A percentile compares a stretch with the other conserved stretches of the same genome.
phyloP scores from a whole-genome alignment of 1,140 invertebrate genomes.

The Microvelia longipes region DNA sequence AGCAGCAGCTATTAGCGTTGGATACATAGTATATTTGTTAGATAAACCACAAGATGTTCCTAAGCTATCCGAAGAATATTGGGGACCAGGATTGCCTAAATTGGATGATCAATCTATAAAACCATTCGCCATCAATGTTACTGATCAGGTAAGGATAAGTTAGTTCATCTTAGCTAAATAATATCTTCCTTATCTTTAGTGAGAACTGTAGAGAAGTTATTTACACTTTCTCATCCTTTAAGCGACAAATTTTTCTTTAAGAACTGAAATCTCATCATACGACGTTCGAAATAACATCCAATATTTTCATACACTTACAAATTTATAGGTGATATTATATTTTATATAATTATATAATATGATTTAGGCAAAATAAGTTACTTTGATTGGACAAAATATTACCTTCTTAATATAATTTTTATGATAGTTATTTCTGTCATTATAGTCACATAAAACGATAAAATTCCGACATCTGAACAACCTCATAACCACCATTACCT shows the following conservation, averaged over 20 bases:
- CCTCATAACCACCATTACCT: not conserved
- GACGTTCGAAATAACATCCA: not conserved
- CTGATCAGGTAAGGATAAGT: conserved; percentile 24
- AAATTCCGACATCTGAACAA: not conserved
- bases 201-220: not conserved
- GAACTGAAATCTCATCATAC: not conserved
- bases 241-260: not conserved
- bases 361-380: too few species aligned
- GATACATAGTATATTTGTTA: not conserved
- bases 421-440: not conserved
- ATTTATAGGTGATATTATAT: not conserved
- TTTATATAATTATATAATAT: too few species aligned
- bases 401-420: too few species aligned
- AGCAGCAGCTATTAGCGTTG: not conserved
- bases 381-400: not conserved
- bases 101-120: conserved; percentile 30
- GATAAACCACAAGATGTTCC: not conserved
- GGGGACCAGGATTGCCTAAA: conserved; percentile 30
- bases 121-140: conserved; percentile 34
- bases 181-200: not conserved
- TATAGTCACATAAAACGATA: not conserved
- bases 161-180: not conserved
- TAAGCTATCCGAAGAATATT: conserved; percentile 26
- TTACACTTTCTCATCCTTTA: not conserved
- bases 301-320: not conserved